Evolutionary conservation across 2,113 vertebrate species (phyloP).

Genomic region (Psettodes erumei): DNA sequence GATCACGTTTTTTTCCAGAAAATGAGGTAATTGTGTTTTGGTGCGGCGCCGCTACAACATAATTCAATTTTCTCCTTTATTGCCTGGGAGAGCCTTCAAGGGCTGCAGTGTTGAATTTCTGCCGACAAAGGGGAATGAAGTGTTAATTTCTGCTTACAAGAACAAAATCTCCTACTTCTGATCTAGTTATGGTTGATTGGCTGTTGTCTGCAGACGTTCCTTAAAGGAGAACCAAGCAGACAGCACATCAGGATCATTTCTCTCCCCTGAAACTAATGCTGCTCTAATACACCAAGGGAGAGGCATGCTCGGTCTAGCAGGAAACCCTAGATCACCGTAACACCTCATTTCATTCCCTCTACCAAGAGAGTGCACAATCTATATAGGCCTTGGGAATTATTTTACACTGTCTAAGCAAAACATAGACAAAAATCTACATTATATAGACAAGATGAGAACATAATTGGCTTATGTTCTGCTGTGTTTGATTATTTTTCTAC

Average conservation of each 20-base stretch:
- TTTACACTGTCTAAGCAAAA: conserved; percentile 88
- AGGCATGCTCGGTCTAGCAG: conserved; percentile 69
- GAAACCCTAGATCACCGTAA: conserved; percentile 82
- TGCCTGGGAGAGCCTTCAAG: conserved; percentile 73
- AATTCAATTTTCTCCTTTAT: conserved; percentile 79
- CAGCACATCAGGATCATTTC: conserved; percentile 69
- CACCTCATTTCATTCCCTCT: conserved; percentile 73
- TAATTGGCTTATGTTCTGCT: conserved; percentile 77
- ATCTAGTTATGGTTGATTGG: conserved; percentile 84
- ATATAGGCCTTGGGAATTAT: conserved; percentile 79
- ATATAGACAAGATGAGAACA: conserved; percentile 63
- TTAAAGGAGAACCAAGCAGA: conserved; percentile 81
- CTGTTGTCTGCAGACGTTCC: conserved; percentile 78
- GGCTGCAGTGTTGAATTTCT: conserved; percentile 84
- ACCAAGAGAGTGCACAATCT: conserved; percentile 73
- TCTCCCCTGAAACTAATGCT: conserved; percentile 81
- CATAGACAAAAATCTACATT: conserved; percentile 70
- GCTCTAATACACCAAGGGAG: conserved; percentile 76
- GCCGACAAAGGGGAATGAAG: conserved; percentile 86
- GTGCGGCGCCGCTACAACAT: conserved; percentile 64
- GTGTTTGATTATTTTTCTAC: conserved; percentile 72
- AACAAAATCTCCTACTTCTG: conserved; percentile 81
- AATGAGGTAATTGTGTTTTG: conserved; percentile 76
- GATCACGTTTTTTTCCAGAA: conserved; percentile 57
- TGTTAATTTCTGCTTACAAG: conserved; percentile 89